A percentile compares a stretch with the other conserved stretches of the same genome.
phyloP scores from a whole-genome alignment of 2,113 vertebrate genomes.

The Micromys minutus region DNA sequence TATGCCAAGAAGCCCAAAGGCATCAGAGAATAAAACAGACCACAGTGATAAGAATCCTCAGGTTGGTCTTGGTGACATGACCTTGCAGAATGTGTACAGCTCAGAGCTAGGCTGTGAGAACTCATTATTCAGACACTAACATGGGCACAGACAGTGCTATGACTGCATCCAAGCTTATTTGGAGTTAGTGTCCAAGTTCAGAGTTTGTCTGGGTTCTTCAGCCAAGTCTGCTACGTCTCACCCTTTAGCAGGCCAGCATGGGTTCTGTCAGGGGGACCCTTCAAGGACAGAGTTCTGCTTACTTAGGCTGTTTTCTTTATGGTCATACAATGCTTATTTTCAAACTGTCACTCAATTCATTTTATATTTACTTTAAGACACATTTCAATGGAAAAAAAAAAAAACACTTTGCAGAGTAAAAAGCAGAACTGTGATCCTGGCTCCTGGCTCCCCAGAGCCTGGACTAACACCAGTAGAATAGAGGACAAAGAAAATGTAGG shows the following conservation, averaged over 20 bases:
- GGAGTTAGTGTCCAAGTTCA: neutral
- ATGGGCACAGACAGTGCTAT: neutral
- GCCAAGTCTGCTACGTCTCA: neutral
- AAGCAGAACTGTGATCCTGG: neutral
- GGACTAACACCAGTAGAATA: too few species aligned
- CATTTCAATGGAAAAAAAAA: neutral
- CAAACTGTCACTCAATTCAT: neutral
- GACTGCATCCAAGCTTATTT: neutral
- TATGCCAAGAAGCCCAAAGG: neutral
- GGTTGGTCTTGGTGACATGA: neutral
- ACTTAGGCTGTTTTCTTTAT: constrained; percentile 2
- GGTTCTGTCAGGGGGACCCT: neutral
- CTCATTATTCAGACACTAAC: neutral
- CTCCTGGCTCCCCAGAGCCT: neutral
- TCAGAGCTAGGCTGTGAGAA: neutral
- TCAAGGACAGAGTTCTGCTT: neutral
- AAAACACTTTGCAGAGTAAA: neutral
- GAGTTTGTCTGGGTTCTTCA: neutral
- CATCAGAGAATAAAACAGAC: neutral
- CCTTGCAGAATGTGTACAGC: neutral
- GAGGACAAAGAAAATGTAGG: neutral
- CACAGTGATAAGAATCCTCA: neutral
- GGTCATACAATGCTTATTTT: neutral
- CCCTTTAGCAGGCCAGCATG: neutral
- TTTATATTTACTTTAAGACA: neutral